Evolutionary conservation across 2,113 vertebrate species (phyloP).

Genomic region (Spermophilus dauricus): DNA sequence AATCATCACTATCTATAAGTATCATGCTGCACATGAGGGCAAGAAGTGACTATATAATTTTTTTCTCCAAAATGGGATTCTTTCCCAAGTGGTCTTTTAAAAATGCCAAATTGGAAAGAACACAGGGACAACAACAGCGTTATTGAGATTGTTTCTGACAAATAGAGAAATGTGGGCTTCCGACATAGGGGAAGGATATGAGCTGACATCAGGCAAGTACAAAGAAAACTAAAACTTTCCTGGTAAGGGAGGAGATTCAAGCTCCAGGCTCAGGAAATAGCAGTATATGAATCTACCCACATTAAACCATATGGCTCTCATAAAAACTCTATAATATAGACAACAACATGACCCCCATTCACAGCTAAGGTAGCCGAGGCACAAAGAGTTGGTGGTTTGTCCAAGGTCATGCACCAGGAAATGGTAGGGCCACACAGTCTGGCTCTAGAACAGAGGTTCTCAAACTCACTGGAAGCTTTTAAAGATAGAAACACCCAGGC

Average conservation of each 20-base stretch:
- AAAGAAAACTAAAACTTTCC: not conserved
- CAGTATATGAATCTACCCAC: no score
- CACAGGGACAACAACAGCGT: not conserved
- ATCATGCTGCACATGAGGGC: not conserved
- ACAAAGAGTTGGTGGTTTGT: rapidly evolving
- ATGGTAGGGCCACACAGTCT: not conserved
- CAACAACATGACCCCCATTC: not conserved
- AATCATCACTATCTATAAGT: no score
- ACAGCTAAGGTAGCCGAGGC: not conserved
- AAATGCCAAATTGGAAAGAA: not conserved
- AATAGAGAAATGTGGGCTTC: not conserved
- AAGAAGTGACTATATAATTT: not conserved
- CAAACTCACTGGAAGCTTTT: not conserved
- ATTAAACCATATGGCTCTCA: not conserved
- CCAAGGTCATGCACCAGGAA: not conserved
- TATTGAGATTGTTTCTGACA: not conserved
- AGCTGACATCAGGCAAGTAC: not conserved
- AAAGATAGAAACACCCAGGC: not conserved
- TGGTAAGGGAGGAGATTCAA: rapidly evolving
- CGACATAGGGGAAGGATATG: not conserved
- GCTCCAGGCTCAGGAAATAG: no score
- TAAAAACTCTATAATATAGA: not conserved
- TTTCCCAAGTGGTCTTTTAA: not conserved
- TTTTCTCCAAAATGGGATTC: not conserved
- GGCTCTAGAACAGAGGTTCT: not conserved